Evolutionary conservation across 2,888 invertebrate species (phyloP), one percentile per base, ranked within the genome.

Genomic region (Monochamus alternatus): DNA sequence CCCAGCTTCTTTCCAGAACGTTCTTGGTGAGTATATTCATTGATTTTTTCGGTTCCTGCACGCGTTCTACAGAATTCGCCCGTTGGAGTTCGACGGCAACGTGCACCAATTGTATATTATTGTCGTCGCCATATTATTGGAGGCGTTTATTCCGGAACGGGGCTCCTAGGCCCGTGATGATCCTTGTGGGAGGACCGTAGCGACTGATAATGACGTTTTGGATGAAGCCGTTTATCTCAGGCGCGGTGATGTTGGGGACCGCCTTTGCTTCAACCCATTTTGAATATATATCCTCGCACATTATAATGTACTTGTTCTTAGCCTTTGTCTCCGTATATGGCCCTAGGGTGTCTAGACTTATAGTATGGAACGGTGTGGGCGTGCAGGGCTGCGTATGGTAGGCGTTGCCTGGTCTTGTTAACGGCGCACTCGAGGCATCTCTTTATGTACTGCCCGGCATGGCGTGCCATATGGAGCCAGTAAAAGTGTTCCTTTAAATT

Each of bases 231-330:
- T 43, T 43, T 4, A 5, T 43, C 4, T 43, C 43, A 4, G 8
- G 8, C 4, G 8, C 43, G 5, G 8, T 4, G 4, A 5, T 43
- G 8, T 43, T 5, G 43, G 4, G 43, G 43, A 5, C n/a, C n/a
- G 31, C 32, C 3, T 51, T n/a, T 7, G 10, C 31, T 64, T 62
- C 55, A 4, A 63, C 14, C 72, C 75, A 64, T 32, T 30, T 31
- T 7, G 75, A 9, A 44, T 75, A 65, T 12, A 75, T 2, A 31
- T 75, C 75, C 12, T 58, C 38, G 10, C 22, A 43, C 4, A 74
- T 32, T 43, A 74, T 32, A 5, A 75, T 63, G 71, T 44, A 62
- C 2, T 64, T 38, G 3, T 72, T 74, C 22, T 51, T 31, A 38
- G 38, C 9, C 3, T 1, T 5, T 3, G 69, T 58, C 22, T n/a